Evolutionary conservation across 1,140 invertebrate species (phyloP), one percentile per base, ranked within the genome.

Genomic region (Drosophila subpulchrella): DNA sequence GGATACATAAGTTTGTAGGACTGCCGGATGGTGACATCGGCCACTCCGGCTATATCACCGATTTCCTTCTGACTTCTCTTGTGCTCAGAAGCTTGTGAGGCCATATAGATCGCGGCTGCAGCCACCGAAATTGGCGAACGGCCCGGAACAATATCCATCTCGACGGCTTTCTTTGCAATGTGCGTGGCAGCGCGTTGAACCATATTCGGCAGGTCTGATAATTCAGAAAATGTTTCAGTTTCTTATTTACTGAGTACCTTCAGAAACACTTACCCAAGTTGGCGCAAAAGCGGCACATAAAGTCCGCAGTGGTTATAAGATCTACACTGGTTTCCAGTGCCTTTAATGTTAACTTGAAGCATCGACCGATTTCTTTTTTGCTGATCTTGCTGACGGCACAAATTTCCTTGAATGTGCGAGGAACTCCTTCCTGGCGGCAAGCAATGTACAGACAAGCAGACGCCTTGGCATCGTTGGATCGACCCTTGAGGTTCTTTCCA

Each of bases 21-120:
- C 92, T 99, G 98, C 60, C 98, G 94, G 62, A 99, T 99, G 4
- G 99, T 99, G 0, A 99, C 98, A 92, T 99, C 99, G 3, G 99
- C 99, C 3, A 99, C 99, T 68, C 99, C 98, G 53, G 99, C 98
- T 75, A 99, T 98, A 83, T 99, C 98, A 4, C 98, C 98, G 85
- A 99, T 99, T 93, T 99, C 99, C 93, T 99, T 99, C 91, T 98
- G 98, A 51, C 97, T 97, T 78, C 97, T 95, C 93, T 99, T 99
- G 75, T 98, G 96, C 79, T 97, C 97, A 0, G 98, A 99, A 6
- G 98, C 97, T 93, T 98, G 98, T 42, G 98, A 99, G 1, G 99
- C 99, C 98, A 99, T 99, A 91, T 99, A 99, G 88, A 99, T 99
- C 50, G 99, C 98, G 48, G 99, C 99, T 38, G 99, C 99, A 1